Base-by-base conservation (phyloP, 2,797 vertebrate genomes). In the Ciconia nigra region DNA sequence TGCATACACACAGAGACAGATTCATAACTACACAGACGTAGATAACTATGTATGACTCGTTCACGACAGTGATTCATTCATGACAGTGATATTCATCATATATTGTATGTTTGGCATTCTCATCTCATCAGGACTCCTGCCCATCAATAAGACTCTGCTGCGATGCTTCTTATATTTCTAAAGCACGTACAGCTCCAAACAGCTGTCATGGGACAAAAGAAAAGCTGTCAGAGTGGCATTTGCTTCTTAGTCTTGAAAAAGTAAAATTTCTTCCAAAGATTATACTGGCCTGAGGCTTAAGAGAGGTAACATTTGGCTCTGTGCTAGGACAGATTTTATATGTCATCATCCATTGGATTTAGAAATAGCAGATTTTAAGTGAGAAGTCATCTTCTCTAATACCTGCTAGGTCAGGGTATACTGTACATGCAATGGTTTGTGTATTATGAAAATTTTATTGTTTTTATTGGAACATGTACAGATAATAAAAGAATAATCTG, bases 221-320 rank as follows among this genome's bases (percentile, higher is more conserved):
- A 91, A 96, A 76, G 20, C 57, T 80, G 89, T 58, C 93, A 91
- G 49, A 74, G 31, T 62, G 62, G 58, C 10, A 90, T 88, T 90
- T 93, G 35, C 49, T 89, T 86, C 46, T 83, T 78, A 44, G 72
- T 94, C 39, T 78, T 72, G 42, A 63, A 93, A 91, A 94, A 71
- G 35, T 47, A 81, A 61, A 54, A 57, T 79, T 91, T 88, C 25
- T 92, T 71, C 65, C 69, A 54, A 89, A 93, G 82, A 69, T 76
- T 87, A 51, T 11, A 12, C 12, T 79, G 84, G 57, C 92, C 62
- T 52, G 54, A 91, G 74, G 78, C 79, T 92, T 63, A 73, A 74
- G n/a, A 89, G 42, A 71, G 52, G 93, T 89, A 96, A 89, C 72
- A 76, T 89, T 94, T 52, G 76, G 52, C 37, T 94, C 49, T 92